These are phyloP conservation scores for Rhizomys pruinosus DNA, from an alignment of 2,113 vertebrate genomes.

Conservation along the genomic window DNA sequence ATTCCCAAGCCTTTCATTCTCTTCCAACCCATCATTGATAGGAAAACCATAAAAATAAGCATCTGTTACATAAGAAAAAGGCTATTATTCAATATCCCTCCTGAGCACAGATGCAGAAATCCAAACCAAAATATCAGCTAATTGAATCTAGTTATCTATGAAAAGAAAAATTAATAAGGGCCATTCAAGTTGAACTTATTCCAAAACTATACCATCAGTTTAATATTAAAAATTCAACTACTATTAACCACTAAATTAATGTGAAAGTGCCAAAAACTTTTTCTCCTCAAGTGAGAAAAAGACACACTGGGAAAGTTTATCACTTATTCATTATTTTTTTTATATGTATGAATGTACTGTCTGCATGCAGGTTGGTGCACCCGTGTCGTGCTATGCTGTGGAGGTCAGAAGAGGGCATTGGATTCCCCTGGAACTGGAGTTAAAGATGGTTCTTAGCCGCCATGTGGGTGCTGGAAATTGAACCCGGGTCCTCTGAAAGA, in stretches of 20 bases:
- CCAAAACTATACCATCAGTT: neutral
- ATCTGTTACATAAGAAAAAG: neutral
- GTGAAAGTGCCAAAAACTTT: neutral
- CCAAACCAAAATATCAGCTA: neutral
- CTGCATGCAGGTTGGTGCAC: no score
- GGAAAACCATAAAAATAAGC: neutral
- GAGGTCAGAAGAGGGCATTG: no score
- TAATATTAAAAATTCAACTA: neutral
- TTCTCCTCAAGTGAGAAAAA: neutral
- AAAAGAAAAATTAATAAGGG: neutral
- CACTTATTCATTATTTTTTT: neutral
- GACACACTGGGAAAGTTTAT: neutral
- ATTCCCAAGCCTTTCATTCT: neutral
- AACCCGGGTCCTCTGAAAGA: no score
- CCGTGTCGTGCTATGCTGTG: no score
- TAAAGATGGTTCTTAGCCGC: no score
- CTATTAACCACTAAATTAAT: neutral
- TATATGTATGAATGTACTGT: no score
- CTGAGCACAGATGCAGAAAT: neutral
- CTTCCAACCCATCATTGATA: neutral
- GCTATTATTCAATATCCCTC: neutral
- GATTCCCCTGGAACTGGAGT: no score
- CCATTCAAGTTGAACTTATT: neutral
- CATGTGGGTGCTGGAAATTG: no score
- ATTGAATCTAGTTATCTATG: neutral